Evolutionary conservation across 2,113 vertebrate species (phyloP).

Genomic region (Apodemus sylvaticus): DNA sequence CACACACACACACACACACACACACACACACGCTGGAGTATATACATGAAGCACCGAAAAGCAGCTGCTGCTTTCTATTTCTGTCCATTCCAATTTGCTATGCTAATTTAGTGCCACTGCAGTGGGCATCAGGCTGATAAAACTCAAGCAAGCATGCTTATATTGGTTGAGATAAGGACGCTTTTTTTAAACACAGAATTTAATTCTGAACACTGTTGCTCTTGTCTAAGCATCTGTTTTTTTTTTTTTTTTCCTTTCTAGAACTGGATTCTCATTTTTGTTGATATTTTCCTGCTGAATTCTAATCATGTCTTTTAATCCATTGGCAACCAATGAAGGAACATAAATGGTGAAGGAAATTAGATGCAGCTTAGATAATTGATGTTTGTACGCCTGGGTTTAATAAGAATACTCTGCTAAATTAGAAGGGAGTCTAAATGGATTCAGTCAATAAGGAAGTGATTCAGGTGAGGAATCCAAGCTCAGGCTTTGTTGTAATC

Average conservation of each 20-base stretch:
- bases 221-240: constrained; percentile 84
- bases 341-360: constrained; percentile 83
- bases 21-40: neutral
- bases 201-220: constrained; percentile 82
- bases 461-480: constrained; percentile 85
- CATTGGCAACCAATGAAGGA: constrained; percentile 79
- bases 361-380: constrained; percentile 86
- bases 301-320: constrained; percentile 87
- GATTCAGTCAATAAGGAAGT: constrained; percentile 85
- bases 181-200: constrained; percentile 79
- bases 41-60: neutral
- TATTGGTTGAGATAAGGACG: constrained; percentile 83
- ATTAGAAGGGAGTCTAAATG: constrained; percentile 85
- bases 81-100: constrained; percentile 10
- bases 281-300: constrained; percentile 84
- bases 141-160: constrained; percentile 86
- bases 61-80: neutral
- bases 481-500: constrained; percentile 82
- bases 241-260: too few relatives aligned
- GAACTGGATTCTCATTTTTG: constrained; percentile 50
- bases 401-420: constrained; percentile 87
- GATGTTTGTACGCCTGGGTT: constrained; percentile 84
- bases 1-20: neutral
- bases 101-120: constrained; percentile 69
- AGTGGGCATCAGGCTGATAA: constrained; percentile 77